Evolutionary conservation across 2,888 invertebrate genomes (phyloP).

Genomic region (Drosophila tanythrix): DNA sequence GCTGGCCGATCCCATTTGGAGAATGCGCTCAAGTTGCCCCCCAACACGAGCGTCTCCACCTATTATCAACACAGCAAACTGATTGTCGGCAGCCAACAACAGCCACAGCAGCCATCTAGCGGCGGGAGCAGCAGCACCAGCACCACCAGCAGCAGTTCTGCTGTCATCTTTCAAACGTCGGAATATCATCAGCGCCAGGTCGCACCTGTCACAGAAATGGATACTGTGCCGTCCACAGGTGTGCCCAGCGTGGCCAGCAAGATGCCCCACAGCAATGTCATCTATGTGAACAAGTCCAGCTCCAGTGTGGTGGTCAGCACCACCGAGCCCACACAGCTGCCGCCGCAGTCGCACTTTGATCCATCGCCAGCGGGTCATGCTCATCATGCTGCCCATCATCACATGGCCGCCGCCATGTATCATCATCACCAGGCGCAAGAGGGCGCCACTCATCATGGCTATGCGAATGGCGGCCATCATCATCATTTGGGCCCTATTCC

Average conservation of each 20-base stretch:
- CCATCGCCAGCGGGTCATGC: slow-evolving; percentile 25
- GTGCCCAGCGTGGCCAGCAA: slow-evolving; percentile 73
- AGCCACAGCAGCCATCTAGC: slow-evolving; percentile 11
- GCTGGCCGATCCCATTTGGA: slow-evolving; percentile 83
- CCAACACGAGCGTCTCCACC: slow-evolving; percentile 83
- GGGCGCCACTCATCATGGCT: slow-evolving; percentile 30
- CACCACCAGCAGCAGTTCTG: slow-evolving; percentile 27
- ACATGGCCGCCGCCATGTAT: slow-evolving; percentile 56
- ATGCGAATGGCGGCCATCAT: slow-evolving; percentile 31
- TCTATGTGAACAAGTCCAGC: slow-evolving; percentile 81
- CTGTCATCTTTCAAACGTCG: slow-evolving; percentile 49
- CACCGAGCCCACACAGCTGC: slow-evolving; percentile 34
- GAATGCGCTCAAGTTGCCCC: slow-evolving; percentile 83
- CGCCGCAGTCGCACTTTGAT: slow-evolving; percentile 42
- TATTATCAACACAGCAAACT: slow-evolving; percentile 83
- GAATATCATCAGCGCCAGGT: slow-evolving; percentile 59
- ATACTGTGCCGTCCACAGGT: slow-evolving; percentile 82
- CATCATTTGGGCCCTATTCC: slow-evolving; percentile 33
- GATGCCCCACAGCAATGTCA: slow-evolving; percentile 83
- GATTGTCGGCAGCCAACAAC: slow-evolving; percentile 45
- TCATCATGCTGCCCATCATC: slow-evolving; percentile 56
- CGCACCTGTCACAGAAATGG: slow-evolving; percentile 82
- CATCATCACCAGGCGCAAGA: slow-evolving; percentile 49
- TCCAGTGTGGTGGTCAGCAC: slow-evolving; percentile 57
- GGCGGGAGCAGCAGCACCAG: slow-evolving; percentile 13